These are phyloP conservation scores for Brachyopa scutellaris DNA, from an alignment of 2,888 invertebrate species.

Conservation along the genomic window DNA sequence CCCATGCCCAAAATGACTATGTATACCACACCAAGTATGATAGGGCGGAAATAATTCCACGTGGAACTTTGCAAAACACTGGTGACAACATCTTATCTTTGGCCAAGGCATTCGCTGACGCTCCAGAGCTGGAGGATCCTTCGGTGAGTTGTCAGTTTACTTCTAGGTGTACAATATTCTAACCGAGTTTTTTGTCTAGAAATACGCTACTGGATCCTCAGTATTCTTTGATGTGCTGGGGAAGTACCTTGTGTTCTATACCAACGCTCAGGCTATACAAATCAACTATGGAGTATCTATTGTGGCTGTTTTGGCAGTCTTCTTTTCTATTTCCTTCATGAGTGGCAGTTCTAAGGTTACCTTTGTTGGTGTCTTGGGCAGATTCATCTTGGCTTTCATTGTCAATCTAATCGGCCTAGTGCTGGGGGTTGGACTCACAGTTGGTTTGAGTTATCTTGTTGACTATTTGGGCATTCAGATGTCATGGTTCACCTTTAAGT, in stretches of 20 bases:
- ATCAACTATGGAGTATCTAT: slow-evolving; percentile 80
- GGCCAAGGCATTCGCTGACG: slow-evolving; percentile 82
- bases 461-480: slow-evolving; percentile 81
- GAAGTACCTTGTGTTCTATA: slow-evolving; percentile 86
- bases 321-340: slow-evolving; percentile 76
- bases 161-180: no score
- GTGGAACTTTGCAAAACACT: slow-evolving; percentile 87
- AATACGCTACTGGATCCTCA: slow-evolving; percentile 80
- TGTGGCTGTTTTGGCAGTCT: slow-evolving; percentile 76
- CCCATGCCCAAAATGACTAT: slow-evolving; percentile 88
- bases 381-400: slow-evolving; percentile 75
- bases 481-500: slow-evolving; percentile 84
- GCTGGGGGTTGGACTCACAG: slow-evolving; percentile 76
- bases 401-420: slow-evolving; percentile 77
- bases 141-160: slow-evolving; percentile 73
- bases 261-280: slow-evolving; percentile 81
- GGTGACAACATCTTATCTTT: slow-evolving; percentile 87
- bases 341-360: slow-evolving; percentile 74
- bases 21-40: slow-evolving; percentile 91
- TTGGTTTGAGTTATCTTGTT: slow-evolving; percentile 79
- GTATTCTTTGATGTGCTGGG: slow-evolving; percentile 90
- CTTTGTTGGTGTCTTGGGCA: slow-evolving; percentile 71
- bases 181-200: slow-evolving; percentile 74
- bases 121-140: slow-evolving; percentile 77
- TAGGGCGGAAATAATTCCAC: slow-evolving; percentile 83